These are phyloP conservation scores for Phrynosoma blainvillii DNA, from an alignment of 2,113 vertebrate species.

Conservation along the genomic window DNA sequence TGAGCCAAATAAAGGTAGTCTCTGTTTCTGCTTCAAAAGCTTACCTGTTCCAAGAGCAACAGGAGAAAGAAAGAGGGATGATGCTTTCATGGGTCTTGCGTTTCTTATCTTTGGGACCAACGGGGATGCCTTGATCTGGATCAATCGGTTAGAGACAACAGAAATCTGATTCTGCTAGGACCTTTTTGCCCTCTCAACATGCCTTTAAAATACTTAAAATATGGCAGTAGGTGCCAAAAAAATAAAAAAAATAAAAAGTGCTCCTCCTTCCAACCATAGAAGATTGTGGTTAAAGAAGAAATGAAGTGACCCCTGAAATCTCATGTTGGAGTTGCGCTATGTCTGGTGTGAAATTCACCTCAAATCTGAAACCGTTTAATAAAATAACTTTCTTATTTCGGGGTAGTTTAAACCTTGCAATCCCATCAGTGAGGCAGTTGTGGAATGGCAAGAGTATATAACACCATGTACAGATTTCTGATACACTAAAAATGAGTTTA, in stretches of 20 bases:
- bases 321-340: not conserved
- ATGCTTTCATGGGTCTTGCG: not conserved
- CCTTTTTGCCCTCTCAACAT: constrained; percentile 7
- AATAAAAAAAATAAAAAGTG: not conserved
- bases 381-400: not conserved
- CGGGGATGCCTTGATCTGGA: not conserved
- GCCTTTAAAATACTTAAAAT: not conserved
- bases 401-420: not conserved
- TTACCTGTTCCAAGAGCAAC: not conserved
- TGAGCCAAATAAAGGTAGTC: not conserved
- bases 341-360: not conserved
- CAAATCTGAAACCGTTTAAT: not conserved
- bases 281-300: not conserved
- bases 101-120: not conserved
- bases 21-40: constrained; percentile 9
- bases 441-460: not conserved
- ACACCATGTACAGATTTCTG: not conserved
- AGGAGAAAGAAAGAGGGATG: not conserved
- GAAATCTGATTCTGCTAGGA: not conserved
- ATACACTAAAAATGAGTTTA: not conserved
- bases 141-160: not conserved
- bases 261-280: not conserved
- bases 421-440: not conserved
- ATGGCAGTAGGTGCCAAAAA: not conserved
- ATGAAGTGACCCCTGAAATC: not conserved